Conservation (phyloP, 2,113 vertebrate genomes). For the Equus przewalskii region DNA sequence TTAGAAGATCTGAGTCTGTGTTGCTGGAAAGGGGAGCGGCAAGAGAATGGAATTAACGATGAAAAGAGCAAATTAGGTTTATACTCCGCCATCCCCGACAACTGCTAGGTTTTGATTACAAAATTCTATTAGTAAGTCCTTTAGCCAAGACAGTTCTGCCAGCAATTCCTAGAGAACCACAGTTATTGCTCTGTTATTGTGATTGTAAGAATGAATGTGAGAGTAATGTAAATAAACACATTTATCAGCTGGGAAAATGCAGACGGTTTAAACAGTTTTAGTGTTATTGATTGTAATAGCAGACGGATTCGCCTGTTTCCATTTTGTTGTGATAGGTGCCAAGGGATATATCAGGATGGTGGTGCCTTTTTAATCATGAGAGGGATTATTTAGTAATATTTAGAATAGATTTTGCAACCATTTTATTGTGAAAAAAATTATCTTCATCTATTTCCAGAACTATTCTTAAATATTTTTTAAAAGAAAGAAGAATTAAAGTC, state of each 20-base stretch:
- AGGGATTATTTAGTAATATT: slow-evolving; percentile 29
- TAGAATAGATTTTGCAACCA: slow-evolving; percentile 52
- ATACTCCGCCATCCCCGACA: not conserved
- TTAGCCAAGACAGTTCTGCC: not conserved
- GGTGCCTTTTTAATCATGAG: not conserved
- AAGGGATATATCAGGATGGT: not conserved
- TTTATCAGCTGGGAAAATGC: slow-evolving; percentile 28
- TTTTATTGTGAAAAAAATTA: slow-evolving; percentile 47
- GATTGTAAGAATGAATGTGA: not conserved
- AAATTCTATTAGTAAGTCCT: not conserved
- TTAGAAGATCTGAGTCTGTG: slow-evolving; percentile 20
- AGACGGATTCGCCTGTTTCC: not conserved
- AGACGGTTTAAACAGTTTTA: slow-evolving; percentile 7
- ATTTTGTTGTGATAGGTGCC: slow-evolving; percentile 56
- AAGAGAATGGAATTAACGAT: not conserved
- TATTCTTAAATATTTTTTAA: slow-evolving; percentile 5
- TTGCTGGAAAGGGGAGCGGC: not conserved
- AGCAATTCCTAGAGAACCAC: slow-evolving; percentile 30
- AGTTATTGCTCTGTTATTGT: not conserved
- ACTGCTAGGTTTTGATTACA: slow-evolving; percentile 29
- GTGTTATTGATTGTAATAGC: not conserved
- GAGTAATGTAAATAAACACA: not conserved
- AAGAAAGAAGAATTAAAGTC: slow-evolving; percentile 11
- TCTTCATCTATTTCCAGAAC: not conserved
- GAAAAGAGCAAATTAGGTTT: not conserved